Base-by-base conservation (phyloP, 2,113 vertebrate species). In the Passer montanus region DNA sequence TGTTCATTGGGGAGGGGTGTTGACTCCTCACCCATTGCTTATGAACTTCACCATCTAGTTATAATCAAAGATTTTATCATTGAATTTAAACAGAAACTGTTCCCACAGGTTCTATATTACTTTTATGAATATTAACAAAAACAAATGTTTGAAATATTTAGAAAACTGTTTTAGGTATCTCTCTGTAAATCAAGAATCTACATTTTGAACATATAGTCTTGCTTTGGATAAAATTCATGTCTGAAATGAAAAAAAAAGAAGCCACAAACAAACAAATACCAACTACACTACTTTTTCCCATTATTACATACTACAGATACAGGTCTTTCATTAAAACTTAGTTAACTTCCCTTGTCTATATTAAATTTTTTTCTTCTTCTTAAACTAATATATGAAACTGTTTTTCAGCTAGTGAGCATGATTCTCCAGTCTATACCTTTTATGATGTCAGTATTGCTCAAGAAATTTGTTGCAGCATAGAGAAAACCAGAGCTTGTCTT, bases 401-500 rank as follows among this genome's bases (percentile, higher is more conserved):
- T 63, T 90, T 96, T 91, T 88, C 72, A 83, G 86, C 77, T 69
- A 75, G 63, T 82, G 55, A 96, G 93, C 95, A 92, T 90, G 94
- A 89, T 87, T 96, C 72, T 75, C 87, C 78, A 80, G 0, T 80
- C 79, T 91, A 8, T 72, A 92, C 69, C 37, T 90, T 84, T 67
- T 87, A 49, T 74, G 77, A 83, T 67, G 68, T 86, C 83, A 79
- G 59, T 90, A 39, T 92, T 94, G 68, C 66, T 93, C 4, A 11
- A 91, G 92, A 85, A 84, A 63, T 84, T 77, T 50, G 44, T 72
- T 90, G 89, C 73, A 94, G 73, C 75, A 23, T 84, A 70, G 56
- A 92, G 87, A 87, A 89, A 88, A 93, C 37, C 77, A 85, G 82
- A 94, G 87, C 85, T 93, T 93, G 87, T 87, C 84, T 89, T 94